Percentiles rank a stretch among this genome's conserved stretches.
Conservation (phyloP, 2,888 invertebrate genomes). For the Drosophila prostipennis region DNA sequence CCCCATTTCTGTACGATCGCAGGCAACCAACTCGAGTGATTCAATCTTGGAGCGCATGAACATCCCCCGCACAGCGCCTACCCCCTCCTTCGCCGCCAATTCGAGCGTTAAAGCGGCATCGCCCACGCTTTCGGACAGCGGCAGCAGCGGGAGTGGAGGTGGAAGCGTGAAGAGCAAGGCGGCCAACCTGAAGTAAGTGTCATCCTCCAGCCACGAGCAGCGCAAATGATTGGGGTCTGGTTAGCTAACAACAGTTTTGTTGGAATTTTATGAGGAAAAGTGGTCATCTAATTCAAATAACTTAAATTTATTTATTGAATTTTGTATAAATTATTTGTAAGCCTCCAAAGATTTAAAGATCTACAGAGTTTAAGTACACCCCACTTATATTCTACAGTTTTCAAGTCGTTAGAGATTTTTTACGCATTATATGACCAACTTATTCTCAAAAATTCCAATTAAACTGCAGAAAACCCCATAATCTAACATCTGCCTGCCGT, state of each 20-base stretch:
- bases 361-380: no score
- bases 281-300: no score
- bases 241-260: constrained; percentile 11
- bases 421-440: no score
- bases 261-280: constrained; percentile 1
- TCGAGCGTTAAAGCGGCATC: constrained; percentile 75
- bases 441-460: constrained; percentile 5
- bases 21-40: constrained; percentile 86
- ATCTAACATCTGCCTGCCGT: constrained; percentile 16
- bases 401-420: no score
- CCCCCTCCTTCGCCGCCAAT: constrained; percentile 18
- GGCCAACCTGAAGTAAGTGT: constrained; percentile 82
- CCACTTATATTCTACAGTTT: no score
- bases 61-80: constrained; percentile 60
- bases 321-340: no score
- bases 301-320: no score
- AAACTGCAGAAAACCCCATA: background rate
- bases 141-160: constrained; percentile 72
- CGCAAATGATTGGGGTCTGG: constrained; percentile 15
- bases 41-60: constrained; percentile 85
- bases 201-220: background rate
- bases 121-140: constrained; percentile 81
- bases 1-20: constrained; percentile 37
- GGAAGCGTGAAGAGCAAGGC: constrained; percentile 83
- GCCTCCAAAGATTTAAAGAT: no score